Conservation (phyloP, 2,888 invertebrate genomes). For the Cephus rjabovi region DNA sequence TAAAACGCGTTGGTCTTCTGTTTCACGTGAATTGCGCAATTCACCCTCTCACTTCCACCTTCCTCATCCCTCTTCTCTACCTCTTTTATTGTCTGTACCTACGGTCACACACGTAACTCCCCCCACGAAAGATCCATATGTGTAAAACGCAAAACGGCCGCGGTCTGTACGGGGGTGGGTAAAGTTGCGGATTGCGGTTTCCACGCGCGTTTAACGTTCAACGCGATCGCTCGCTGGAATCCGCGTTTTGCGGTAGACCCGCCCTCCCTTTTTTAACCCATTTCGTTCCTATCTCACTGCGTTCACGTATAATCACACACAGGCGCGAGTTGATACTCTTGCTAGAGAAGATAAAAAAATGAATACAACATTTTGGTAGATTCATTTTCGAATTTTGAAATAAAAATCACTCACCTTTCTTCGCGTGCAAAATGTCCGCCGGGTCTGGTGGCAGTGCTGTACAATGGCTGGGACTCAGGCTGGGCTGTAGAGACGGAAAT, state of each 20-base stretch:
- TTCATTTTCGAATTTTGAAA: background rate
- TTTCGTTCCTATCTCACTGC: background rate
- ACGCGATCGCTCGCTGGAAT: background rate
- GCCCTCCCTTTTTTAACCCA: background rate
- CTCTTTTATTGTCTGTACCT: no score
- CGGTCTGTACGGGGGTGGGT: constrained; percentile 14
- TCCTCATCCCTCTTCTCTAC: no score
- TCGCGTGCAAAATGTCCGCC: constrained; percentile 70
- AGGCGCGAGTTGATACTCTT: no score
- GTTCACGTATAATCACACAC: no score
- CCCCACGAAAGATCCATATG: no score
- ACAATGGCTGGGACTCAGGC: constrained; percentile 71
- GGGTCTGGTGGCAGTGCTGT: constrained; percentile 68
- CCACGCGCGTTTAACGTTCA: constrained; percentile 3
- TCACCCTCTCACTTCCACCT: background rate
- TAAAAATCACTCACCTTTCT: constrained; percentile 68
- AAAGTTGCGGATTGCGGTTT: constrained; percentile 36
- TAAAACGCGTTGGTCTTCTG: constrained; percentile 46
- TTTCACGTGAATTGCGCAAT: background rate
- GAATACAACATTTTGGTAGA: no score
- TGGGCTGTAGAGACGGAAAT: constrained; percentile 71
- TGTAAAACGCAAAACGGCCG: background rate
- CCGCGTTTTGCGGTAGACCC: background rate
- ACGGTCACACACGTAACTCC: no score
- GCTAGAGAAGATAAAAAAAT: no score